phyloP scores from a whole-genome alignment of 1,140 invertebrate genomes.

The Grapholita molesta region DNA sequence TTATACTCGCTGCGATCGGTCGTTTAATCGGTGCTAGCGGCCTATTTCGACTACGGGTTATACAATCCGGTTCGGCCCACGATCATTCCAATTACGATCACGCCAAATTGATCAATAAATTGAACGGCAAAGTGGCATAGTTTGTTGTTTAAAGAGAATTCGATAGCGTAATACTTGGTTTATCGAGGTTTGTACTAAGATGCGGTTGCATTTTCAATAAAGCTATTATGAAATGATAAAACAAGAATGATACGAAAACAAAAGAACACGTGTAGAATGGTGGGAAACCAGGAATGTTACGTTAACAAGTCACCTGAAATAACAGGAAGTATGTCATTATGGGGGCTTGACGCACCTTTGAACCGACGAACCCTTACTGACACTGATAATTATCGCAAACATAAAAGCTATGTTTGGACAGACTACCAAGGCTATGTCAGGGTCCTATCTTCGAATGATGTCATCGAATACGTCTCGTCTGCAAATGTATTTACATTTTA shows the following conservation, averaged over 20 bases:
- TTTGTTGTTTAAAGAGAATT: neutral
- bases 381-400: constrained; percentile 19
- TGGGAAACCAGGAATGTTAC: constrained; percentile 38
- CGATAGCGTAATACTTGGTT: neutral
- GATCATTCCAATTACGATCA: constrained; percentile 25
- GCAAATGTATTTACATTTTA: neutral
- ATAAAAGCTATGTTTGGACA: constrained; percentile 29
- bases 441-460: too few relatives aligned
- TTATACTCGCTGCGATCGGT: constrained; percentile 29
- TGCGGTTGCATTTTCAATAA: constrained; percentile 16
- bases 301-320: constrained; percentile 36
- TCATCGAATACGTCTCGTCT: neutral
- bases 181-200: neutral
- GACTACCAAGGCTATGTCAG: too few relatives aligned
- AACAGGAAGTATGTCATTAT: constrained; percentile 48
- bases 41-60: constrained; percentile 24
- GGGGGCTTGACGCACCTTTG: constrained; percentile 32
- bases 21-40: constrained; percentile 22
- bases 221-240: constrained; percentile 30
- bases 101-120: constrained; percentile 18
- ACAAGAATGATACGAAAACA: constrained; percentile 32
- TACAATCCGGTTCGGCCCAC: constrained; percentile 26
- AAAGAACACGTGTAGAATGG: constrained; percentile 41
- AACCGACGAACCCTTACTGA: constrained; percentile 21
- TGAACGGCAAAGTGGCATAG: constrained; percentile 17